phyloP scores from a whole-genome alignment of 2,888 invertebrate species.

The Melipona beecheii region DNA sequence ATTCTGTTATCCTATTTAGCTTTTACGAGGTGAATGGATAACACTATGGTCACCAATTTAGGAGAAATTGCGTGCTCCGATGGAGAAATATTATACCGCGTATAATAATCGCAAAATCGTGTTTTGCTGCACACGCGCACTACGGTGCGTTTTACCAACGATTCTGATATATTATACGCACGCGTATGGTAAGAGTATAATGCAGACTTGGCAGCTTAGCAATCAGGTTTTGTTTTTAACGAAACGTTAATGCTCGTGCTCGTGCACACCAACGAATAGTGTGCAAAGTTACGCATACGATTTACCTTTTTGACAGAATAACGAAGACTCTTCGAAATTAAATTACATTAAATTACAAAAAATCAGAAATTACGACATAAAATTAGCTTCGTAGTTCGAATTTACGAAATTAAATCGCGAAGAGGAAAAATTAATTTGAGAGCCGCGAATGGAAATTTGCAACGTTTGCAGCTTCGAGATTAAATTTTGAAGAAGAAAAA shows the following conservation, averaged over 20 bases:
- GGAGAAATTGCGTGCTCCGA: background rate
- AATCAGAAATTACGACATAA: too few relatives aligned
- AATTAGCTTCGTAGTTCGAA: too few relatives aligned
- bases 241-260: background rate
- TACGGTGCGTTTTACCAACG: background rate
- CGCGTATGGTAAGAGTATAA: background rate
- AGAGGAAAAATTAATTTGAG: too few relatives aligned
- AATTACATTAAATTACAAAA: too few relatives aligned
- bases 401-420: too few relatives aligned
- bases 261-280: background rate
- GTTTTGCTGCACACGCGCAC: background rate
- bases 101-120: constrained; percentile 9
- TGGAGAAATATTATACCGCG: too few relatives aligned
- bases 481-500: too few relatives aligned
- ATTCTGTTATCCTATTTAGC: background rate
- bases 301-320: background rate
- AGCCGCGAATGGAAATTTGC: too few relatives aligned
- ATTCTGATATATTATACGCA: background rate
- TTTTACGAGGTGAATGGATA: background rate
- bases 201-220: background rate
- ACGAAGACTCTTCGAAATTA: background rate
- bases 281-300: too few relatives aligned
- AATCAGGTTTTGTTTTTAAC: background rate
- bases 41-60: background rate
- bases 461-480: too few relatives aligned